These are phyloP conservation scores for Nautilus pompilius DNA, from an alignment of 1,140 invertebrate genomes.

Conservation along the genomic window DNA sequence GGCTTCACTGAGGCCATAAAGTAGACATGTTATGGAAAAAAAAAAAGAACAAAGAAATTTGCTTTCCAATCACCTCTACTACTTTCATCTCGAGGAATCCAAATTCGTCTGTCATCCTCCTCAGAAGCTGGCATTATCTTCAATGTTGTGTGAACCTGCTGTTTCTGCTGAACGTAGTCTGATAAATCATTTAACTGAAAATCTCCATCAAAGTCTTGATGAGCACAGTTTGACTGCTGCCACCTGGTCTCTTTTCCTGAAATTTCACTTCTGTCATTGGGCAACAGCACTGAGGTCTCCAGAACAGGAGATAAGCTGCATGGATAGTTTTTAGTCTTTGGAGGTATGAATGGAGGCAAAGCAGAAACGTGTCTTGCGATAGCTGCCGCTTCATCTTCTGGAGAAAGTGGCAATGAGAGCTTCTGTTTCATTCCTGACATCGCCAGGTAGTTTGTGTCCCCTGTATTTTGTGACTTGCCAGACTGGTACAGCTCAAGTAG, in stretches of 20 bases:
- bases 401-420: slow-evolving; percentile 14
- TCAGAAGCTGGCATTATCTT: slow-evolving; percentile 28
- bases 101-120: slow-evolving; percentile 30
- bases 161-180: slow-evolving; percentile 17
- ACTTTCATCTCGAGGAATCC: slow-evolving; percentile 27
- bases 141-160: slow-evolving; percentile 28
- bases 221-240: neutral
- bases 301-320: slow-evolving; percentile 37
- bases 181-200: slow-evolving; percentile 1
- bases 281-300: slow-evolving; percentile 18
- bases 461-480: slow-evolving; percentile 9
- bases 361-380: slow-evolving; percentile 35
- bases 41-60: neutral
- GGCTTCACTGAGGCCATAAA: no score
- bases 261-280: neutral
- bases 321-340: slow-evolving; percentile 39
- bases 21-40: no score
- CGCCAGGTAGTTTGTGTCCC: slow-evolving; percentile 2
- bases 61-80: neutral
- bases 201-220: neutral
- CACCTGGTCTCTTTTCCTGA: neutral
- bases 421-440: slow-evolving; percentile 8
- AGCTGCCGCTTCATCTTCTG: slow-evolving; percentile 35
- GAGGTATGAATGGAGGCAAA: slow-evolving; percentile 42
- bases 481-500: slow-evolving; percentile 35